Evolutionary conservation across 2,888 invertebrate genomes (phyloP).

Genomic region (Lasioglossum lativentre): DNA sequence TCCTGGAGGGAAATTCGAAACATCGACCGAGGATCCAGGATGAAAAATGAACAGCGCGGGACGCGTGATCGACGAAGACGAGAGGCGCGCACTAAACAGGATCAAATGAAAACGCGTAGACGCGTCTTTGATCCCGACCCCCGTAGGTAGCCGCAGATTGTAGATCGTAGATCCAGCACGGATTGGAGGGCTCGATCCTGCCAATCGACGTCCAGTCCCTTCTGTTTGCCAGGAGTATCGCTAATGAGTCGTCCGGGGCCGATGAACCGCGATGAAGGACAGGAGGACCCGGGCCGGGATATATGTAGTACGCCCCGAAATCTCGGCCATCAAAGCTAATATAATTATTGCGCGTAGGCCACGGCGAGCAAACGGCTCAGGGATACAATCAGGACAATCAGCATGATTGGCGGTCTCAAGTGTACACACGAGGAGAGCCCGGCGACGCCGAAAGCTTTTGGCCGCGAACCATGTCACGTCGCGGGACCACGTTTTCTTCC

Average conservation of each 20-base stretch:
- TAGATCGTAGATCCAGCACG: conserved; percentile 32
- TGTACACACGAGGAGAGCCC: conserved; percentile 68
- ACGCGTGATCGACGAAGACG: too few species aligned
- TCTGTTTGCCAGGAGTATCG: conserved; percentile 73
- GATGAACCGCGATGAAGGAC: conserved; percentile 62
- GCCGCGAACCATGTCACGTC: conserved; percentile 62
- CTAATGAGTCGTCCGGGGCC: conserved; percentile 74
- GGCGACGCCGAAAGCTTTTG: conserved; percentile 70
- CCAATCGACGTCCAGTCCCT: conserved; percentile 50
- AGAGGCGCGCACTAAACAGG: neutral
- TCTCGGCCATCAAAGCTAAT: conserved; percentile 77
- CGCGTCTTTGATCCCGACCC: conserved; percentile 39
- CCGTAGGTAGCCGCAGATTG: conserved; percentile 32
- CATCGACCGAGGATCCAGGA: neutral
- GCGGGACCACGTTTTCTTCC: neutral
- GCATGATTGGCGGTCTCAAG: conserved; percentile 79
- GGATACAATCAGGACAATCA: conserved; percentile 79
- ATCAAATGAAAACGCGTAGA: conserved; percentile 3
- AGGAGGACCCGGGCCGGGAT: conserved; percentile 33
- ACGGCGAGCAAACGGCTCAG: conserved; percentile 75
- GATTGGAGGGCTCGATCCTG: conserved; percentile 43
- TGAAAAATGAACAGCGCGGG: neutral
- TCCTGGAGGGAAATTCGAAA: neutral
- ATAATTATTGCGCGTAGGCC: conserved; percentile 78
- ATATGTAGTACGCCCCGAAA: conserved; percentile 57